A percentile compares a stretch with the other conserved stretches of the same genome.
These are phyloP conservation scores for Epizoanthus fatuus DNA, from an alignment of 92 coral and sea anemone genomes.

Conservation along the genomic window DNA sequence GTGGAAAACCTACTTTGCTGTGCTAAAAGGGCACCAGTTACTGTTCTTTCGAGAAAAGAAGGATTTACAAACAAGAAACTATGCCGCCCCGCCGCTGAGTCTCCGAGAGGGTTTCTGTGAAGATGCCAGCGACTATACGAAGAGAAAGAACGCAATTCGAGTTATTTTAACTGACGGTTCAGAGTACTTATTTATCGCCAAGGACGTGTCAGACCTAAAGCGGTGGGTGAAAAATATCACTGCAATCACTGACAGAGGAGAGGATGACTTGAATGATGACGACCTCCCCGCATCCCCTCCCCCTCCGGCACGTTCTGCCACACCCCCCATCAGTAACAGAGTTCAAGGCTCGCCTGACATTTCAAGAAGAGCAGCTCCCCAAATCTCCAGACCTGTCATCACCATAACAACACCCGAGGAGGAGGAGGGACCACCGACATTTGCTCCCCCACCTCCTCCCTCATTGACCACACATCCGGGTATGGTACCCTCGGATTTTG, in stretches of 20 bases:
- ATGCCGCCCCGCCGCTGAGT: slow-evolving; percentile 78
- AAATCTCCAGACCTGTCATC: slow-evolving; percentile 66
- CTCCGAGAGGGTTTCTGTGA: slow-evolving; percentile 78
- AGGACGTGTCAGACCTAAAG: slow-evolving; percentile 67
- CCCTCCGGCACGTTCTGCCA: slow-evolving; percentile 53
- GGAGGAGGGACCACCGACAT: slow-evolving; percentile 61
- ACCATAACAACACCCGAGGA: slow-evolving; percentile 86
- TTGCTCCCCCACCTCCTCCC: slow-evolving; percentile 74
- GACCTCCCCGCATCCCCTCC: slow-evolving; percentile 63
- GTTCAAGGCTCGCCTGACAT: slow-evolving; percentile 11
- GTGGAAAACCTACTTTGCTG: slow-evolving; percentile 92
- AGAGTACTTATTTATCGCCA: slow-evolving; percentile 82
- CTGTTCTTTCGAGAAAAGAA: slow-evolving; percentile 82
- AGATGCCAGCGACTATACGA: slow-evolving; percentile 63
- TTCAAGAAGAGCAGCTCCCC: neutral
- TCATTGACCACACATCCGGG: slow-evolving; percentile 54
- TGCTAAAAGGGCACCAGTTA: slow-evolving; percentile 74
- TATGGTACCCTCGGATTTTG: slow-evolving; percentile 46
- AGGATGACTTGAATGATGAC: slow-evolving; percentile 17
- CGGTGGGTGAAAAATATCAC: slow-evolving; percentile 77
- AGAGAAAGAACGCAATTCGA: slow-evolving; percentile 76
- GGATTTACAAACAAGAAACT: slow-evolving; percentile 59
- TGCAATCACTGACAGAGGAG: slow-evolving; percentile 32
- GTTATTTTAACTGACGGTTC: slow-evolving; percentile 81
- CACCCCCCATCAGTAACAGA: slow-evolving; percentile 32